Evolutionary conservation across 2,113 vertebrate species (phyloP).

Genomic region (Gadus chalcogrammus): DNA sequence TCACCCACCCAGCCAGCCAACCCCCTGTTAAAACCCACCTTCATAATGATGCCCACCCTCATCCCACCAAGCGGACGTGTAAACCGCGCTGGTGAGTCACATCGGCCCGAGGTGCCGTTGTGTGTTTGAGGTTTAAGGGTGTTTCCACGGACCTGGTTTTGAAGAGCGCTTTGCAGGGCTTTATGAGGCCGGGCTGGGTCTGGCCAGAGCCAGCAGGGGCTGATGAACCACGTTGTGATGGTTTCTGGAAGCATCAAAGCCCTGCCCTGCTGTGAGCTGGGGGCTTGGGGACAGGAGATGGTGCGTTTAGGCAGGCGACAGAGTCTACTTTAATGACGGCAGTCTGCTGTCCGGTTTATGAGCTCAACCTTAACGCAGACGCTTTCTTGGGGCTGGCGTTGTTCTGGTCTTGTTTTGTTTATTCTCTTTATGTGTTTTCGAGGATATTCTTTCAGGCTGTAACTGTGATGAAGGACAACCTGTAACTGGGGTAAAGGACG

Average conservation of each 20-base stretch:
- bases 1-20: conserved; percentile 8
- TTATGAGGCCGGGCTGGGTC: conserved; percentile 60
- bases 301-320: conserved; percentile 37
- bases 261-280: conserved; percentile 25
- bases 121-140: conserved; percentile 22
- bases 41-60: conserved; percentile 39
- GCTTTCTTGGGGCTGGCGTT: too few species aligned
- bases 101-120: conserved; percentile 22
- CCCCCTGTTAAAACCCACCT: conserved; percentile 26
- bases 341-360: too few species aligned
- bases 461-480: too few species aligned
- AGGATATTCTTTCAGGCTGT: too few species aligned
- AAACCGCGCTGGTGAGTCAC: conserved; percentile 34
- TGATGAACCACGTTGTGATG: conserved; percentile 55
- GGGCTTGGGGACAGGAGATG: conserved; percentile 1
- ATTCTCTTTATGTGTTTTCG: too few species aligned
- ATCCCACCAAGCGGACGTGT: conserved; percentile 38
- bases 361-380: too few species aligned
- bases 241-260: conserved; percentile 50
- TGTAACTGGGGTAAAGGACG: too few species aligned
- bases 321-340: conserved; percentile 16
- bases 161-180: conserved; percentile 16
- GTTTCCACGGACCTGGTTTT: conserved; percentile 29
- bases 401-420: too few species aligned
- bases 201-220: conserved; percentile 47